These are phyloP conservation scores for Charina bottae DNA, from an alignment of 2,113 vertebrate genomes.

Conservation along the genomic window DNA sequence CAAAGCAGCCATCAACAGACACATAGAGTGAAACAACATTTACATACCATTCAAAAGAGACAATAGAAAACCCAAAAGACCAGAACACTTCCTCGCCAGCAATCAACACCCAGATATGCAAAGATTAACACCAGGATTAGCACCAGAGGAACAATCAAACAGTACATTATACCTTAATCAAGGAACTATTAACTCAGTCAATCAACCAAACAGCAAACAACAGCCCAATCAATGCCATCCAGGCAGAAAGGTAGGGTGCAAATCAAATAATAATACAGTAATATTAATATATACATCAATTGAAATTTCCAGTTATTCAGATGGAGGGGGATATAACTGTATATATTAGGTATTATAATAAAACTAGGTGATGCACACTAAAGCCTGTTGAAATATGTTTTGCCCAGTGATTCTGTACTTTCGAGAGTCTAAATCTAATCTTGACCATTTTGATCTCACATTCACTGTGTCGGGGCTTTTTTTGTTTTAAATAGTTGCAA, in stretches of 20 bases:
- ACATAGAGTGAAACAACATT: no score
- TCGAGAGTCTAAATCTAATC: neutral
- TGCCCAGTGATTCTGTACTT: neutral
- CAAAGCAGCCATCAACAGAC: no score
- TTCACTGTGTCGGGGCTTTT: neutral
- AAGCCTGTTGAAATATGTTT: neutral
- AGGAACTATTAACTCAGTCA: no score
- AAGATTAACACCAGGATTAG: no score
- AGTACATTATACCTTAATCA: no score
- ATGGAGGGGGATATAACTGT: neutral
- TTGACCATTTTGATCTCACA: neutral
- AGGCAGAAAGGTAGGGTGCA: neutral
- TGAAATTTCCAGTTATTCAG: neutral
- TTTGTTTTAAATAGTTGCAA: neutral
- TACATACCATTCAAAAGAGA: no score
- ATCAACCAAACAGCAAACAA: no score
- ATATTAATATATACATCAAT: neutral
- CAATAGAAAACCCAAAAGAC: no score
- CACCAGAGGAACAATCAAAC: no score
- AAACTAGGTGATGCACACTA: neutral
- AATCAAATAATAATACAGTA: neutral
- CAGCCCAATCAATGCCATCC: no score
- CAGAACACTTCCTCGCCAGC: no score
- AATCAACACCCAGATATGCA: no score
- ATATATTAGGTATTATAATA: neutral